Base-by-base conservation (phyloP, 2,797 vertebrate species). In the Prunella strophiata region DNA sequence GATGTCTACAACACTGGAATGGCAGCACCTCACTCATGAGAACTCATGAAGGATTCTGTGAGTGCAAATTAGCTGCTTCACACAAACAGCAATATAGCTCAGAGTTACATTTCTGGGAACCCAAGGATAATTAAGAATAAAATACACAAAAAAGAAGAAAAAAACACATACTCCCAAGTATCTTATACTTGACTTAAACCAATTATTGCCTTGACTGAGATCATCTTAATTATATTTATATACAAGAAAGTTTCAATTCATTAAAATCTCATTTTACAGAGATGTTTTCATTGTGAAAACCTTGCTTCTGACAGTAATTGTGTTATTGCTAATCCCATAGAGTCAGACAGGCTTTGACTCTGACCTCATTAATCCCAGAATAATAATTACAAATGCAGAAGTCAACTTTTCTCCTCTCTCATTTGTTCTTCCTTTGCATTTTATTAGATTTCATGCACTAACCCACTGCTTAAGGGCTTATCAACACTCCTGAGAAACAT, bases 341-440 rank as follows among this genome's bases (percentile, higher is more conserved):
- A 94, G 80, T 85, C 81, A 88, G 89, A 67, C 0, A 4, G 74
- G 63, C 63, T 96, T 93, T 90, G 85, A 73, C 90, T 88, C 62
- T 93, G 71, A 93, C 83, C 88, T 95, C 63, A 74, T 93, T 96
- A 96, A 93, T 82, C 61, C 29, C 67, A 90, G 74, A 91, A 89
- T 45, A 89, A 71, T 89, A 96, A 96, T 85, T 87, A 91, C 63
- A 93, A 91, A 91, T 45, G 57, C 62, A 62, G 59, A 91, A 87
- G 71, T 87, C 71, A 86, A 76, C 30, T 87, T 87, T 73, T 55
- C 34, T 91, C 73, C 36, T 62, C 45, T 89, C 62, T 76, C 3
- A 3, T 73, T 86, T 91, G 80, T 70, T 88, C 58, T 89, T 86
- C 45, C 58, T 85, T 81, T 57, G 68, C n/a, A 67, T 55, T 92